Percentiles rank a stretch among this genome's conserved stretches.
These are phyloP conservation scores for Uloborus plumipes DNA, from an alignment of 2,888 invertebrate species.

Conservation along the genomic window DNA sequence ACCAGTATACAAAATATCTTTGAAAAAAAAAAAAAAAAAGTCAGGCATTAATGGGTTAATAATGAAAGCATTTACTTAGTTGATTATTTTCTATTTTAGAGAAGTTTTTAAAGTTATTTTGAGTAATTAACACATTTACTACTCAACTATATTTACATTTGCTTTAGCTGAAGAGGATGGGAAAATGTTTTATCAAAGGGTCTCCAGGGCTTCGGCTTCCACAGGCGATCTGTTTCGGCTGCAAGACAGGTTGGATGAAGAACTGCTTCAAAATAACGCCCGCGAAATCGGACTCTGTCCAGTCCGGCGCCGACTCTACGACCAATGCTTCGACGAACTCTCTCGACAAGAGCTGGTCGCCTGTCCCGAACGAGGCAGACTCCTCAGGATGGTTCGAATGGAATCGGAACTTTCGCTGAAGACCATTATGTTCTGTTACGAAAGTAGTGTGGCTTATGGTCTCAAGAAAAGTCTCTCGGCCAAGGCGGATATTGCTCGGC, in stretches of 20 bases:
- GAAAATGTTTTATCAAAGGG: conserved; percentile 76
- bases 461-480: conserved; percentile 22
- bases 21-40: no score
- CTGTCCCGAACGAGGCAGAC: conserved; percentile 43
- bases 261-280: conserved; percentile 89
- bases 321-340: conserved; percentile 82
- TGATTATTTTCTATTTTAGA: no score
- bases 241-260: conserved; percentile 94
- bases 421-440: conserved; percentile 27
- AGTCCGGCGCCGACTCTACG: conserved; percentile 90
- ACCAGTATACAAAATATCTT: no score
- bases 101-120: no score
- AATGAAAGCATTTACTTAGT: no score
- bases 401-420: conserved; percentile 21
- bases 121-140: no score
- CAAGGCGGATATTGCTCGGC: not conserved
- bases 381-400: conserved; percentile 32
- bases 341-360: conserved; percentile 38
- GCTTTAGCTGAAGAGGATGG: conserved; percentile 6
- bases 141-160: not conserved
- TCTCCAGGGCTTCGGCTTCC: conserved; percentile 96
- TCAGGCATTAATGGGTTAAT: no score
- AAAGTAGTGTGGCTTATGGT: conserved; percentile 48
- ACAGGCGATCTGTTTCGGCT: conserved; percentile 94
- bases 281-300: conserved; percentile 97